Base-by-base conservation (phyloP, 2,888 invertebrate species). In the Pyrrhosoma nymphula region DNA sequence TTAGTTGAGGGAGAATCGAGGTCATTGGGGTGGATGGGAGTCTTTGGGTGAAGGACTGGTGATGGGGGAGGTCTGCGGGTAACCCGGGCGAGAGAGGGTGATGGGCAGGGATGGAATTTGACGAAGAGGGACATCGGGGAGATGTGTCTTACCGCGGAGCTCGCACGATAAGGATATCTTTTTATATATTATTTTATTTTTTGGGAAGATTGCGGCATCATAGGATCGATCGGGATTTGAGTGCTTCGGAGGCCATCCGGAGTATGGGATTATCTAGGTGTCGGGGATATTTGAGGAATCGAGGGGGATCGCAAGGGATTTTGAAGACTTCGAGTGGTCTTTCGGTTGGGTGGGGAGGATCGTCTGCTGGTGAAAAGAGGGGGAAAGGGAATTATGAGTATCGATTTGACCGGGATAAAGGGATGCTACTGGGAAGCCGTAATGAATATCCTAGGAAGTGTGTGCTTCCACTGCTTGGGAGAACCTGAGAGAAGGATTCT, bases 141-240 rank as follows among this genome's bases (percentile, higher is more conserved):
- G 82, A 82, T 82, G 82, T 82, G 82, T 82, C 82, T 18, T 18
- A 82, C 82, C n/a, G n/a, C 30, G 18, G 82, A 82, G 82, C 82
- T 82, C 82, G 82, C 82, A 82, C 35, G 30, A 35, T 82, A 82
- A 18, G 82, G 35, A 82, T 35, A 82, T 35, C 69, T 82, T 82
- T 60, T 60, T 60, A 60, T 60, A 60, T 20, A 60, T 60, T 60
- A 60, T 60, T 60, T 60, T 60, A 60, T 60, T 60, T 82, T 82
- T 82, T 82, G 82, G 82, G 82, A 82, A 82, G 82, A 82, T 82
- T 82, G 82, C 82, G 82, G 82, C 82, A 35, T 82, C 82, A 35
- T 26, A 35, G 82, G 35, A 82, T 82, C 35, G 82, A 82, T 82
- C 82, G 82, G 82, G 82, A 82, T 35, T 60, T 82, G 82, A 35